phyloP scores from a whole-genome alignment of 2,888 invertebrate species.

The Mantis religiosa region DNA sequence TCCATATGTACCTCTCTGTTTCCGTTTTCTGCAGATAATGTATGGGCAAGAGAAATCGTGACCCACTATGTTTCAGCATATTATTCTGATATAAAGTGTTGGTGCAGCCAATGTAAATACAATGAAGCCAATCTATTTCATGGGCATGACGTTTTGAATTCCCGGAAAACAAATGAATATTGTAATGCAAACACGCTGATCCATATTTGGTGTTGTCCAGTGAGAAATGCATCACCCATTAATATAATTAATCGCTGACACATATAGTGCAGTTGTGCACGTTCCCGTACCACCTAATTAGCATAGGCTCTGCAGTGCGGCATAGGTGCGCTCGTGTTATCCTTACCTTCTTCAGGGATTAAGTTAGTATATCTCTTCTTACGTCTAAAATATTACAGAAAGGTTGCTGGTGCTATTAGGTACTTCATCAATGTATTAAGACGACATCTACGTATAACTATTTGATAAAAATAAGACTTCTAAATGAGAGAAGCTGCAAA shows the following conservation, averaged over 20 bases:
- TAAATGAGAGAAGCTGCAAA: no score
- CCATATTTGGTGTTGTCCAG: background rate
- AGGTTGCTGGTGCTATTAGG: no score
- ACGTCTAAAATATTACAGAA: no score
- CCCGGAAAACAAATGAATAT: background rate
- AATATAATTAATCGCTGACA: background rate
- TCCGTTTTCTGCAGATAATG: background rate
- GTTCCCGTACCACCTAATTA: background rate
- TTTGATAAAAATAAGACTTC: no score
- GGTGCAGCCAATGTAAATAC: background rate
- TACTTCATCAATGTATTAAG: no score
- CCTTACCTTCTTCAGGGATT: background rate
- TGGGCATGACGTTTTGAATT: background rate
- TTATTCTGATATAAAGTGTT: background rate
- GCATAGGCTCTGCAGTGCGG: background rate
- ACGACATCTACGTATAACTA: no score
- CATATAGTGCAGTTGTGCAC: background rate
- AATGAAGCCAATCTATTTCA: background rate
- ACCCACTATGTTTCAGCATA: background rate
- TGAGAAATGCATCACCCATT: background rate
- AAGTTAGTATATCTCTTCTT: no score
- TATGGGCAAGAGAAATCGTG: background rate
- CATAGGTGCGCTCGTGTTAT: background rate
- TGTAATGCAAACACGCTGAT: slow-evolving; percentile 5
- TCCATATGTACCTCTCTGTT: background rate